Evolutionary conservation across 2,113 vertebrate genomes (phyloP).

Genomic region (Rhinopomastus cyanomelas): DNA sequence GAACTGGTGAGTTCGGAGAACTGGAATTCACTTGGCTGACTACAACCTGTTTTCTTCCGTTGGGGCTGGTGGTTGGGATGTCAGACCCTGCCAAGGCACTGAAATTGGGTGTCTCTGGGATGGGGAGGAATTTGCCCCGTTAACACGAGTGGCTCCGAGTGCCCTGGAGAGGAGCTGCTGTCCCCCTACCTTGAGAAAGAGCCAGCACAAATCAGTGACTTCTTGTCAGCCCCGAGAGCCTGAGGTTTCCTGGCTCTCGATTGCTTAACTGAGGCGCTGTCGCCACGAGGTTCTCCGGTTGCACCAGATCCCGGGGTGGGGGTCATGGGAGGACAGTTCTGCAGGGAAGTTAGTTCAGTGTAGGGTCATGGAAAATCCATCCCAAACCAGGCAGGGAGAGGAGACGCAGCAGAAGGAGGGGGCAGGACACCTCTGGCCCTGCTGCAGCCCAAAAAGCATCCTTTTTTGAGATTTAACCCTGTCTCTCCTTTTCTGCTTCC

Average conservation of each 20-base stretch:
- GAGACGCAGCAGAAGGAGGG: not conserved
- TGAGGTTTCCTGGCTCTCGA: not conserved
- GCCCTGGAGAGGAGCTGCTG: too few relatives aligned
- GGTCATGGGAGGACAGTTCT: not conserved
- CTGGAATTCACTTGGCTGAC: conserved; percentile 67
- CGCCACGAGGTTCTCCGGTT: not conserved
- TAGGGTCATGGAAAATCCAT: not conserved
- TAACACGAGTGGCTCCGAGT: too few relatives aligned
- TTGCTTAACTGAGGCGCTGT: accelerated
- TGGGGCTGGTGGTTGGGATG: conserved; percentile 48
- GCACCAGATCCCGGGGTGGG: not conserved
- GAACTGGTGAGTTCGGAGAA: not conserved
- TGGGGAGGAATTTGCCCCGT: too few relatives aligned
- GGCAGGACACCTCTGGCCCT: not conserved
- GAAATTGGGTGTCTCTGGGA: conserved; percentile 17
- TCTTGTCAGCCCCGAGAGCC: not conserved
- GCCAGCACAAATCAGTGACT: not conserved
- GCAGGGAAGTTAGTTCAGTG: not conserved
- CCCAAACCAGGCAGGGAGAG: not conserved
- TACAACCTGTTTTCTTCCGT: conserved; percentile 61
- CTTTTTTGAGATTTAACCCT: not conserved
- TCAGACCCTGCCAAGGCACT: conserved; percentile 32
- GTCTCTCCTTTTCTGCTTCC: too few relatives aligned
- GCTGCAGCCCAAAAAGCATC: not conserved
- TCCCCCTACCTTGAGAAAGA: not conserved